Evolutionary conservation across 2,113 vertebrate species (phyloP).

Genomic region (Rhizomys pruinosus): DNA sequence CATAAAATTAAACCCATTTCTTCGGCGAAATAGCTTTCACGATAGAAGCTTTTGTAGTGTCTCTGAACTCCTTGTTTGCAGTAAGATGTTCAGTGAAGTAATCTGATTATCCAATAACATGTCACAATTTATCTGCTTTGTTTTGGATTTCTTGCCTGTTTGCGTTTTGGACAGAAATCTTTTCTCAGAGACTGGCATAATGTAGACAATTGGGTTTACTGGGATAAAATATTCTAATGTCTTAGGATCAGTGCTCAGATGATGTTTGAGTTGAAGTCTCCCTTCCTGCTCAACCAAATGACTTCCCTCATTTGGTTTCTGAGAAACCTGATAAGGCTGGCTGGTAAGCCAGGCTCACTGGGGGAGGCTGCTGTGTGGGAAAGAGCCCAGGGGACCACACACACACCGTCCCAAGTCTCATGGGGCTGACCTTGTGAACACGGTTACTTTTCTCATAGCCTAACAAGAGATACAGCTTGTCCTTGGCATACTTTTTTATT

Average conservation of each 20-base stretch:
- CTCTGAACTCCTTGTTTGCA: background rate
- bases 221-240: constrained; percentile 22
- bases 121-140: constrained; percentile 37
- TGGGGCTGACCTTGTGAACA: background rate
- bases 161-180: constrained; percentile 34
- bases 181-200: constrained; percentile 10
- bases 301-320: background rate
- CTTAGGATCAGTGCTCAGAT: background rate
- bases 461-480: background rate
- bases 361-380: background rate
- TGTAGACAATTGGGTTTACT: constrained; percentile 52
- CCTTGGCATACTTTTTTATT: background rate
- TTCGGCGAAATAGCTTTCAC: constrained; percentile 64
- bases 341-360: background rate
- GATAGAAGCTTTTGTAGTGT: constrained; percentile 17
- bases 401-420: background rate
- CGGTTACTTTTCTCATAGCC: background rate
- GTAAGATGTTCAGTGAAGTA: background rate
- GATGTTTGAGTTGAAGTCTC: background rate
- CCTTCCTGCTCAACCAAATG: background rate
- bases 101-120: constrained; percentile 12
- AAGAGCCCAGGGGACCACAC: background rate
- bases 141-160: background rate
- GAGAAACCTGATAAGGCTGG: background rate
- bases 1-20: constrained; percentile 60